Evolutionary conservation across 2,888 invertebrate species (phyloP).

Genomic region (Dromius quadrimaculatus): DNA sequence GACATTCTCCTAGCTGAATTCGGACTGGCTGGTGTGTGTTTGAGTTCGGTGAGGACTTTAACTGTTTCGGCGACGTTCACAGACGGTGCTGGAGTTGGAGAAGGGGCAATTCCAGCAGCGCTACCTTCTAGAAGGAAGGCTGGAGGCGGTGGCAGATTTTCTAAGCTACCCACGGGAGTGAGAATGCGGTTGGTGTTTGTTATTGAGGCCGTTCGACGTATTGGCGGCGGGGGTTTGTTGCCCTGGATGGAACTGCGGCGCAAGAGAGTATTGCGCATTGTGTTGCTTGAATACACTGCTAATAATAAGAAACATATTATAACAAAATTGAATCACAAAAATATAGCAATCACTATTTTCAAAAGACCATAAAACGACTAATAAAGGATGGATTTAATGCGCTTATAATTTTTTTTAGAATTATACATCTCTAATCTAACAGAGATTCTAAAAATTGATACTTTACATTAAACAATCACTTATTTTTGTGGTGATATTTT

Average conservation of each 20-base stretch:
- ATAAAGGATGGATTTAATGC: no score
- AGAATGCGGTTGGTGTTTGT: constrained; percentile 64
- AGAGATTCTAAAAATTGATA: no score
- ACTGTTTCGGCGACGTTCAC: constrained; percentile 88
- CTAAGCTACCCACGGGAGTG: constrained; percentile 66
- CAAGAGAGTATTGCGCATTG: constrained; percentile 66
- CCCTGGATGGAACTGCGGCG: constrained; percentile 73
- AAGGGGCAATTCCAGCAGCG: constrained; percentile 62
- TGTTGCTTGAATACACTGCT: constrained; percentile 61
- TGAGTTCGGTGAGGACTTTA: constrained; percentile 84
- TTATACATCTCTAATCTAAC: no score
- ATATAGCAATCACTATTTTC: background rate
- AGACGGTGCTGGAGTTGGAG: constrained; percentile 57
- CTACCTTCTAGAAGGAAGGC: constrained; percentile 78
- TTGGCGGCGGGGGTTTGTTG: constrained; percentile 85
- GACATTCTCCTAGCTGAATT: constrained; percentile 74
- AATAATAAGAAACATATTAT: background rate
- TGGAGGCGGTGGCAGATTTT: constrained; percentile 80
- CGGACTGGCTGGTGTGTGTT: constrained; percentile 90
- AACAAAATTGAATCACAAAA: no score
- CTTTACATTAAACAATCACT: no score
- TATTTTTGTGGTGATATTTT: no score
- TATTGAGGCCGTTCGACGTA: constrained; percentile 81
- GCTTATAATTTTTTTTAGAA: no score
- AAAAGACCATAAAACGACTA: no score